Base-by-base conservation (phyloP, 2,888 invertebrate genomes). In the Agapostemon virescens region DNA sequence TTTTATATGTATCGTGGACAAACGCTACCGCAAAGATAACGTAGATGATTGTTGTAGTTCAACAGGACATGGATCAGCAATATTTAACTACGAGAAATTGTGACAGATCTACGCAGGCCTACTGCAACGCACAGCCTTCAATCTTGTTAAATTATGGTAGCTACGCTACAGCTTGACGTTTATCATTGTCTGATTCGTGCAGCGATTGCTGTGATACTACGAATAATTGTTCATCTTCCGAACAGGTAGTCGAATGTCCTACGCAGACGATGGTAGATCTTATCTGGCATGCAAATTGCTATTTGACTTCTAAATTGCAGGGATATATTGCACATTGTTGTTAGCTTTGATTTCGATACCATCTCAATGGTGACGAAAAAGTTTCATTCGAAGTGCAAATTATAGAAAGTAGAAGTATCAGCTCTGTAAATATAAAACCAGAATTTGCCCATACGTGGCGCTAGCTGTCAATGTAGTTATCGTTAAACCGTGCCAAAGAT, bases 101-200 rank as follows among this genome's bases (percentile, higher is more conserved):
- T 42, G 45, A 63, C 61, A 63, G 61, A 63, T 63, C 61, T 63
- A 33, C 33, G 36, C 30, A 67, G 55, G 67, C 36, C 66, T 74
- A 55, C 70, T 23, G 30, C 30, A 61, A 49, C 30, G 36, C 45
- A 36, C 15, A 26, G 67, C 67, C 68, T 79, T 71, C 74, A 63
- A 74, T 81, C 70, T 61, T 61, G 70, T 42, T 66, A 68, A 80
- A 55, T 81, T 67, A 75, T 78, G 77, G 52, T 49, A 42, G 36
- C 20, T 20, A 66, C 26, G 26, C 11, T 33, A 66, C 23, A 66
- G 30, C 20, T 49, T 13, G 45, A 23, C 70, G 55, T 77, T 58
- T 55, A 52, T 52, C 40, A 64, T 45, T 70, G 64, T 55, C 63
- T 20, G 42, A 40, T 17, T 11, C 45, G 68, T 36, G 20, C 23